Evolutionary conservation across 2,797 vertebrate genomes (phyloP), one percentile per base, ranked within the genome.

Genomic region (Sebastes steindachneri): DNA sequence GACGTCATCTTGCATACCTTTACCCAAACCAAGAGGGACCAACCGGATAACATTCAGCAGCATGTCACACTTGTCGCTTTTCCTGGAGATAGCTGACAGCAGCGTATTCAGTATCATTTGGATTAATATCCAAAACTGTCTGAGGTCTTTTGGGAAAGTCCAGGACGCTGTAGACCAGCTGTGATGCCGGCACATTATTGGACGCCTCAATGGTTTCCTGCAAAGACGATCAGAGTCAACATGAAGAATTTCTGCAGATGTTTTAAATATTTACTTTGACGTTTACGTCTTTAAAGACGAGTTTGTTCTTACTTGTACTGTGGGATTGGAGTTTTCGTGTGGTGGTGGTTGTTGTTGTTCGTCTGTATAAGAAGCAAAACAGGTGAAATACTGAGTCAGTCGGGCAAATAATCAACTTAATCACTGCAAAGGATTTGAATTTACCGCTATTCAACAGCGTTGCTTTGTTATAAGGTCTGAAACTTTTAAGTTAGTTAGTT

Each of bases 161-260:
- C 84, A 93, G 77, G 48, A 94, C 60, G 1, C 93, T 94, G 86
- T 94, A 94, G 79, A 93, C 37, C 23, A 93, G 12, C 0, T 90
- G 70, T 17, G 73, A 5, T 9, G 71, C 45, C 1, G 83, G 10
- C 2, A 48, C 17, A 1, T 14, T 45, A 7, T 5, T 51, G 29
- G 78, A 58, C 0, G 3, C 59, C 1, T 68, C 76, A 12, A 68
- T 6, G 12, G 65, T 77, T 79, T 86, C 89, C 93, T 94, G 79
- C 8, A 23, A 73, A 65, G 9, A 80, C 1, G 8, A 12, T 17
- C 11, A 35, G 6, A 75, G 59, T 26, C 8, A 70, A 35, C 14
- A 3, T 66, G 12, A 72, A 4, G 10, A 29, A 63, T 51, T 64
- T 21, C 3, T 25, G 19, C 3, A 28, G 8, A 7, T 26, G 23